Base-by-base conservation (phyloP, 2,888 invertebrate species). In the Stenchaetothrips biformis region DNA sequence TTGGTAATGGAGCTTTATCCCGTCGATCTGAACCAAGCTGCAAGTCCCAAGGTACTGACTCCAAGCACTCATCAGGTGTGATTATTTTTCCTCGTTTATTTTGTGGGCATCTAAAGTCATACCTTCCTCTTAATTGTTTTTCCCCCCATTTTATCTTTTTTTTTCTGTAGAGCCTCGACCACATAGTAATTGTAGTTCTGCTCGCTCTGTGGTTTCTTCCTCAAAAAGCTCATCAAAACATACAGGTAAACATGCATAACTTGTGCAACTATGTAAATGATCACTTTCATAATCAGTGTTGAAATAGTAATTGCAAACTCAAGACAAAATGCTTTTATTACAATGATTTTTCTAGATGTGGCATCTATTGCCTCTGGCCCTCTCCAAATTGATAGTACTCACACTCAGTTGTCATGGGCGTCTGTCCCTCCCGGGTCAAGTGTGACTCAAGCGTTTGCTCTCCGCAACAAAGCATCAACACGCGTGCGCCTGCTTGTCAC, bases 221-320 rank as follows among this genome's bases (percentile, higher is more conserved):
- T n/a, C 67, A 25, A 74, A 74, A 74, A 74, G 25, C 25, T 74
- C 67, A 25, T 74, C 67, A 25, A 74, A 74, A 74, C 67, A 74
- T 8, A 74, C 67, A 25, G 67, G 67, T 74, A 25, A 9, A 53
- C 37, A 18, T 53, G 18, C 13, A 13, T 13, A 4, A 18, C 13
- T 53, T 0, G 53, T 8, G 13, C 18, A 59, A 13, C 53, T 16
- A 53, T 16, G 3, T 13, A 59, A 6, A 13, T 59, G 18, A 13
- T 59, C 6, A 16, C 16, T 53, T 13, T 18, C 59, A 59, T 13
- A 13, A 59, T 18, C 59, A 59, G 18, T 13, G 4, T 59, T 59
- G 16, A 1, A 53, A 53, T 13, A 13, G 59, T 59, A 13, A 59
- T 59, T 37, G 37, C 4, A 4, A 4, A 37, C 37, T 2, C 37